Evolutionary conservation across 35 echinoderm and acorn worm genomes (phyloP).

Genomic region (Heliocidaris erythrogramma): DNA sequence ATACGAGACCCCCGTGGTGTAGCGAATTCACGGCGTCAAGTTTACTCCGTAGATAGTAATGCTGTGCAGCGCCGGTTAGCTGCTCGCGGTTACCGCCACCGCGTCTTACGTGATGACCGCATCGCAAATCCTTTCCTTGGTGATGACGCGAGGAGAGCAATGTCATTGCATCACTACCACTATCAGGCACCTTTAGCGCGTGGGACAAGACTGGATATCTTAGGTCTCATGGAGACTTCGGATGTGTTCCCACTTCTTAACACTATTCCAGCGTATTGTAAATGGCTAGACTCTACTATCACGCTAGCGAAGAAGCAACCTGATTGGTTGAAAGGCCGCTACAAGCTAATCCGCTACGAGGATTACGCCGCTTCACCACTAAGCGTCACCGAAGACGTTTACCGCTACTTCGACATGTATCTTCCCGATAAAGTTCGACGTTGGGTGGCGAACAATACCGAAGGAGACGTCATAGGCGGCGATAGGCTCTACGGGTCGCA

Average conservation of each 20-base stretch:
- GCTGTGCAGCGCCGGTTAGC: not conserved
- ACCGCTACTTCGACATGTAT: constrained; percentile 59
- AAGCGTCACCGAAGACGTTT: constrained; percentile 56
- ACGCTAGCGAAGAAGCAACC: constrained; percentile 53
- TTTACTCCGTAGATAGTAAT: constrained; percentile 6
- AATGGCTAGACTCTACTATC: constrained; percentile 66
- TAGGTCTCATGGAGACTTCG: not conserved
- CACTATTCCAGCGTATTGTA: constrained; percentile 66
- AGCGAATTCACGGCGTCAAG: constrained; percentile 59
- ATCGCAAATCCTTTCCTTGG: not conserved
- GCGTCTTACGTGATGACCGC: constrained; percentile 20
- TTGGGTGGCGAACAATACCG: constrained; percentile 67
- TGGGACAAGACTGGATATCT: not conserved
- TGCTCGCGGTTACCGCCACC: constrained; percentile 31
- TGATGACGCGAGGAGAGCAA: not conserved
- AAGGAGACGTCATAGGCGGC: not conserved
- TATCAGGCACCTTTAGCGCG: not conserved
- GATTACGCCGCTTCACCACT: constrained; percentile 63
- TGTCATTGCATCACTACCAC: not conserved
- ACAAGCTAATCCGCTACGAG: constrained; percentile 76
- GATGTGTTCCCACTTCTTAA: constrained; percentile 23
- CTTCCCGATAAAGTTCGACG: constrained; percentile 49
- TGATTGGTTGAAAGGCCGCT: constrained; percentile 65
- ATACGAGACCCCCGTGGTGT: constrained; percentile 77
- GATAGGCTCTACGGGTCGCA: constrained; percentile 56